Base-by-base conservation (phyloP, 1,140 invertebrate species). In the Cotesia vestalis region DNA sequence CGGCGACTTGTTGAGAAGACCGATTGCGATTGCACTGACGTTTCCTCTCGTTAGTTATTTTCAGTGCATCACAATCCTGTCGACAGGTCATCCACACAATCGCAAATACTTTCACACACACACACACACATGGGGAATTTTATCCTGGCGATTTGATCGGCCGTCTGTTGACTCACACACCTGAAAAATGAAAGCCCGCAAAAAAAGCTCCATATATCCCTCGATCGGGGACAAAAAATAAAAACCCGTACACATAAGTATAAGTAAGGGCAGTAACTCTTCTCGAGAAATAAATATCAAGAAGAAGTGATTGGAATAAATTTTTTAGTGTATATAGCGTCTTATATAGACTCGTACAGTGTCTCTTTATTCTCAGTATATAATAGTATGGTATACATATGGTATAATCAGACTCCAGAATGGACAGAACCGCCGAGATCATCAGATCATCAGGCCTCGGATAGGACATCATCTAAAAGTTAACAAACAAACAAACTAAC, bases 1-100 rank as follows among this genome's bases (percentile, higher is more conserved):
- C 68, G 63, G 73, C 55, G 68, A 74, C 66, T 74, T 74, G 73
- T 74, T 46, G 40, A 46, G 40, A 46, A 63, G 73, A 69, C 35
- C 55, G 68, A 66, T 74, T 74, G 17, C 55, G 68, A 66, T 74
- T 74, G 17, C 46, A 35, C 51, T 55, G 51, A 53, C 34, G 27
- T 55, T 46, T 46, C 40, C 40, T 46, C 64, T 66, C 51, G 51
- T 66, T 66, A 66, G 17, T 66, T 66, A 51, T 51, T 64, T 64
- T 64, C 62, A 17, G 40, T 51, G 14, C 12, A 14, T 36, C 36
- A 36, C 62, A 64, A 8, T n/a, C 6, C 35, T 20, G 38, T 66
- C 64, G 40, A 64, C 40, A 9, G 35, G 4, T 62, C 12, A 36
- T 9, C 35, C 17, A 9, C 40, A 9, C 40, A 46, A 8, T 27